These are phyloP conservation scores for Spilosoma lubricipeda DNA, from an alignment of 2,888 invertebrate species.

Conservation along the genomic window DNA sequence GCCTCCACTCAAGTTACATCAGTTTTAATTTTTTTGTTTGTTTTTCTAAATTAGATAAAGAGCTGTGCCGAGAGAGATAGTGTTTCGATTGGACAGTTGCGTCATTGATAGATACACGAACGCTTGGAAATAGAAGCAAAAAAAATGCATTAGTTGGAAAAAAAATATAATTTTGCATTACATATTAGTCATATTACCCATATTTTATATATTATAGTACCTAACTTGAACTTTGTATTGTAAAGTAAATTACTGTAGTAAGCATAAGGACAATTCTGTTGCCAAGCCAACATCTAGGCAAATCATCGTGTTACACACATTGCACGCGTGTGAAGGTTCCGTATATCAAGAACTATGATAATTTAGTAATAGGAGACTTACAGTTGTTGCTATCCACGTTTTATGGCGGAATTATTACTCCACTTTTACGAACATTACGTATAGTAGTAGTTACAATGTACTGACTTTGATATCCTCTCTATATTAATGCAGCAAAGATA, in stretches of 20 bases:
- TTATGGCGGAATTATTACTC: not conserved
- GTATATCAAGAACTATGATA: constrained; percentile 20
- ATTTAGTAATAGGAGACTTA: constrained; percentile 30
- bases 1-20: constrained; percentile 13
- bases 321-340: constrained; percentile 24
- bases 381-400: constrained; percentile 29
- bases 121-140: not conserved
- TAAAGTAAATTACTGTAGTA: constrained; percentile 17
- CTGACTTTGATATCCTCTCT: not conserved
- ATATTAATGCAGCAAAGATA: not conserved
- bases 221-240: constrained; percentile 18
- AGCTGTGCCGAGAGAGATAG: not conserved
- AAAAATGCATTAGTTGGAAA: not conserved
- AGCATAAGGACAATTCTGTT: constrained; percentile 20
- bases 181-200: too few relatives aligned
- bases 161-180: not conserved
- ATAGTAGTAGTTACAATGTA: not conserved
- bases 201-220: not conserved
- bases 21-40: constrained; percentile 3
- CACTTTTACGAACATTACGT: constrained; percentile 3
- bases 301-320: constrained; percentile 36
- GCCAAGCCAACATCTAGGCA: constrained; percentile 29
- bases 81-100: not conserved
- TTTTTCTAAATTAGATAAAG: not conserved
- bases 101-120: not conserved